phyloP scores from a whole-genome alignment of 2,888 invertebrate species.

The Adineta ricciae region DNA sequence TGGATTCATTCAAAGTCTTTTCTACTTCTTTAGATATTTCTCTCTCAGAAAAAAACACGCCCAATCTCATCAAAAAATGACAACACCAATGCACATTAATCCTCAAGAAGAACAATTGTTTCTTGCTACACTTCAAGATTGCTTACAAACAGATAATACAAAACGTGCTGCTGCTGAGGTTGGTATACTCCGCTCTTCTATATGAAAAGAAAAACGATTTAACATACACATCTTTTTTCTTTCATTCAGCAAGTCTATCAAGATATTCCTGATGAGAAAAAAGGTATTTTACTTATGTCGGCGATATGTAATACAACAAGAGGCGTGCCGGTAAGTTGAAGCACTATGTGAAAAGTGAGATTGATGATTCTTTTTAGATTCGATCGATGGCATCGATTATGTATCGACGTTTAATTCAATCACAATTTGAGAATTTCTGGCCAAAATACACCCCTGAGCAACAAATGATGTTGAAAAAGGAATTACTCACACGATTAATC shows the following conservation, averaged over 20 bases:
- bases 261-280: constrained; percentile 1
- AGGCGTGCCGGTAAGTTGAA: background rate
- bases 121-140: background rate
- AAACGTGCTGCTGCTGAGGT: background rate
- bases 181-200: background rate
- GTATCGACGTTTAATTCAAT: constrained; percentile 69
- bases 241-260: background rate
- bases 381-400: constrained; percentile 87
- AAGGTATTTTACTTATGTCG: background rate
- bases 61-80: no score
- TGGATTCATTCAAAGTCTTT: no score
- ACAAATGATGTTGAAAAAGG: constrained; percentile 72
- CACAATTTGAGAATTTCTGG: constrained; percentile 81
- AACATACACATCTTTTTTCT: background rate
- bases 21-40: no score
- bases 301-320: background rate
- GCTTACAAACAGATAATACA: background rate
- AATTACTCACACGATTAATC: constrained; percentile 63
- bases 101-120: background rate
- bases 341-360: no score
- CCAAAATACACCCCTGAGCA: constrained; percentile 73
- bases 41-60: no score
- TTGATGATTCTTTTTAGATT: background rate
- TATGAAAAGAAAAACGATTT: background rate
- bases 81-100: no score